Percentiles rank a stretch among this genome's conserved stretches.
phyloP scores from a whole-genome alignment of 2,113 vertebrate genomes.

The Nannospalax galili region DNA sequence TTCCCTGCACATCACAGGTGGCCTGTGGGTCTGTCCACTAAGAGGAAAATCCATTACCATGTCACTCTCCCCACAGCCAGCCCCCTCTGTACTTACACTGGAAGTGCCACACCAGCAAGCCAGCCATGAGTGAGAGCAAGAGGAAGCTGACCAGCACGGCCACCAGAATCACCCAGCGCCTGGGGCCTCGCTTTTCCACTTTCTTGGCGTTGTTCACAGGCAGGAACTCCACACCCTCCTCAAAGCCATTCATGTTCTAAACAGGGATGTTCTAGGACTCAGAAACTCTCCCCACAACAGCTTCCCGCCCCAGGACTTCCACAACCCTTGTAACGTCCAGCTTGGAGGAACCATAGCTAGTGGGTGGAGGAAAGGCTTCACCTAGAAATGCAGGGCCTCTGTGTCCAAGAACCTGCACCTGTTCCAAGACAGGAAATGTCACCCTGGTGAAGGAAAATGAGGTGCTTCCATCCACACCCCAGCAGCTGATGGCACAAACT shows the following conservation, averaged over 20 bases:
- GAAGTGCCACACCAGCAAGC: constrained; percentile 89
- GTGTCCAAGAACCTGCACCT: neutral
- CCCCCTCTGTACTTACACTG: constrained; percentile 83
- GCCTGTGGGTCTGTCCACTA: neutral
- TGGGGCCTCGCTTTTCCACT: constrained; percentile 85
- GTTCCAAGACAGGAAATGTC: neutral
- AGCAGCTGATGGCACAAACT: accelerated
- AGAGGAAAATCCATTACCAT: neutral
- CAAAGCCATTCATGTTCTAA: constrained; percentile 86
- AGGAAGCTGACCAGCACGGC: constrained; percentile 17
- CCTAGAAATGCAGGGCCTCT: neutral
- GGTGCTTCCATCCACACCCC: neutral
- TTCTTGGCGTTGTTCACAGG: constrained; percentile 87
- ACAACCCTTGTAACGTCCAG: neutral
- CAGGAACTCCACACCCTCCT: constrained; percentile 88
- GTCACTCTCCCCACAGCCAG: neutral
- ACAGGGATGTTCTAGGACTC: neutral
- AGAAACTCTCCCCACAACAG: neutral
- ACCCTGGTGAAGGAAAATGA: neutral
- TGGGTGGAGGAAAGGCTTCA: neutral
- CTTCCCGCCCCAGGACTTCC: neutral
- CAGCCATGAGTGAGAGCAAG: constrained; percentile 74
- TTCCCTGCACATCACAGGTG: neutral
- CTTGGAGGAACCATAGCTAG: too few relatives aligned
- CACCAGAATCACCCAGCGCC: constrained; percentile 66